Base-by-base conservation (phyloP, 2,888 invertebrate genomes). In the Drosophila multiciliata region DNA sequence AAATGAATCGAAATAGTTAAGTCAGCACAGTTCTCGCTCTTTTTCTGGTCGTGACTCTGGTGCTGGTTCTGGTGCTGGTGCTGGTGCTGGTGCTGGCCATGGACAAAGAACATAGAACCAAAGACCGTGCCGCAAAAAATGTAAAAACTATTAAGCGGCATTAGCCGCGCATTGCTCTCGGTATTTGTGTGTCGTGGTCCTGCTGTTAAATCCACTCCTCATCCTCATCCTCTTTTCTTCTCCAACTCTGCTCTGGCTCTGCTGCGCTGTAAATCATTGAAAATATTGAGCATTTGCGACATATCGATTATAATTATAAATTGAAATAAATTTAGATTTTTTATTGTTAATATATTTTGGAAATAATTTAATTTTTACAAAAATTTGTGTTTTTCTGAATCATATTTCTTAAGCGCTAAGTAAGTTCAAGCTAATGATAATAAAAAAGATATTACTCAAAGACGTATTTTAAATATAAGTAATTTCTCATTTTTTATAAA, bases 71-170 rank as follows among this genome's bases (percentile, higher is more conserved):
- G 6, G 20, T 38, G 17, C 23, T 55, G 29, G 7, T 29, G 12
- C 23, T 45, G 50, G 20, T 1, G 2, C 53, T 50, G 45, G 26
- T 17, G 29, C 40, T 53, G 42, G 59, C 48, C 36, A 69, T 52
- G 71, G 71, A 84, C 77, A 82, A 75, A 81, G 82, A 68, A 69
- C 73, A 75, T 75, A 73, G 70, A 74, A 63, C 69, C 75, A 75
- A 78, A 67, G 70, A 74, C 60, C 71, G 54, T 60, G 54, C 45
- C 45, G 64, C 66, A 72, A 87, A 88, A 89, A 85, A 82, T 87
- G 81, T 83, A 79, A 86, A 89, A 87, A 85, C 89, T 89, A 87
- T 87, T 86, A 89, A 89, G 81, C 88, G 83, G 89, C 78, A 87
- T 87, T 87, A 87, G 86, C 86, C 72, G 82, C 82, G 81, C 87